Percentiles rank a stretch among this genome's conserved stretches.
These are phyloP conservation scores for Nemapogon koenigi DNA, from an alignment of 2,888 invertebrate genomes.

Conservation along the genomic window DNA sequence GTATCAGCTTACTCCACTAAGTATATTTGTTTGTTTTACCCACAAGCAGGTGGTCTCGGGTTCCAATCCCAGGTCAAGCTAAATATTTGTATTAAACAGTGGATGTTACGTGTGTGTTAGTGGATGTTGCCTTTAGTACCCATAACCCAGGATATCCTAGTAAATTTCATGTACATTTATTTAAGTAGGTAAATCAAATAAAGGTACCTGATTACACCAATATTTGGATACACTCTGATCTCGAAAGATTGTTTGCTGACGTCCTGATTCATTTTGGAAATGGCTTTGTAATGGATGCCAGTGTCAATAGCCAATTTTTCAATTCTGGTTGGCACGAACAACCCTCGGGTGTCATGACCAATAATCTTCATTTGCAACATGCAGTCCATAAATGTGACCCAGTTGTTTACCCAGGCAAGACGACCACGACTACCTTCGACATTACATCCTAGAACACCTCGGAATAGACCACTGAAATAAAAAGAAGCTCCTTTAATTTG, in stretches of 20 bases:
- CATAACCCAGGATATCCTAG: too few species aligned
- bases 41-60: too few species aligned
- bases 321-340: slow-evolving; percentile 79
- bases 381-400: slow-evolving; percentile 89
- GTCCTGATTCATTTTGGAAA: slow-evolving; percentile 52
- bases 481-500: too few species aligned
- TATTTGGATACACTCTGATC: slow-evolving; percentile 50
- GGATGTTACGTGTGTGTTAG: too few species aligned
- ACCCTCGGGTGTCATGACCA: slow-evolving; percentile 70
- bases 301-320: slow-evolving; percentile 74
- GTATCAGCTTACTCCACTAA: too few species aligned
- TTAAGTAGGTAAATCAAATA: too few species aligned
- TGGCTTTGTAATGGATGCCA: slow-evolving; percentile 59
- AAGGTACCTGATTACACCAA: slow-evolving; percentile 55
- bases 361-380: slow-evolving; percentile 85
- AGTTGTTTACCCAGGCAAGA: slow-evolving; percentile 79
- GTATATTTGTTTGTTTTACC: too few species aligned
- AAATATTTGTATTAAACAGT: too few species aligned
- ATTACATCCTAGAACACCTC: slow-evolving; percentile 63
- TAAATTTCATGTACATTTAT: too few species aligned
- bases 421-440: slow-evolving; percentile 55
- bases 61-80: too few species aligned
- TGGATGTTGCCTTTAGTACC: too few species aligned
- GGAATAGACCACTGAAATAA: slow-evolving; percentile 63
- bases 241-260: slow-evolving; percentile 48